These are phyloP conservation scores for Atrina japonica DNA, from an alignment of 2,888 invertebrate genomes.

Conservation along the genomic window DNA sequence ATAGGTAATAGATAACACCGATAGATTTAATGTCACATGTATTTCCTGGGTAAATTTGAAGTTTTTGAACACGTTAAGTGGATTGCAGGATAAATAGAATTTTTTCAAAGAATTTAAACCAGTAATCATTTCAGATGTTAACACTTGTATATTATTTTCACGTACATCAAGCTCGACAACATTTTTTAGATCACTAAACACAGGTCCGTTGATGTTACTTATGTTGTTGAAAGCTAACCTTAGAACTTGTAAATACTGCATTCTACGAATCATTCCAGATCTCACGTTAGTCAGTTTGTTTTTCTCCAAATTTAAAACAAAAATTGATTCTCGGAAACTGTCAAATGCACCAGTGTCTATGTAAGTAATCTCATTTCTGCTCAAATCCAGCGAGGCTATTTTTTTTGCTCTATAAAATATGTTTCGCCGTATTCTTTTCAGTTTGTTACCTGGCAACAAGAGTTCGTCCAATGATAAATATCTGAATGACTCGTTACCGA, in stretches of 20 bases:
- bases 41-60: slow-evolving; percentile 41
- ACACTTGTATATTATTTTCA: slow-evolving; percentile 47
- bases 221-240: slow-evolving; percentile 55
- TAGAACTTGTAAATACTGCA: slow-evolving; percentile 56
- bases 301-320: slow-evolving; percentile 52
- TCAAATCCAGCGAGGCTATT: slow-evolving; percentile 58
- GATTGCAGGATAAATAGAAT: slow-evolving; percentile 55
- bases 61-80: slow-evolving; percentile 37
- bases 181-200: slow-evolving; percentile 52
- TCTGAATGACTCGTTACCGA: slow-evolving; percentile 57
- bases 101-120: slow-evolving; percentile 42
- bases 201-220: slow-evolving; percentile 49
- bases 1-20: slow-evolving; percentile 42
- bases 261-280: slow-evolving; percentile 64
- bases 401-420: slow-evolving; percentile 56
- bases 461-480: slow-evolving; percentile 59
- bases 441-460: slow-evolving; percentile 55
- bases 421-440: slow-evolving; percentile 52
- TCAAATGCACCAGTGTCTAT: slow-evolving; percentile 64
- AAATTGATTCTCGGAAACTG: slow-evolving; percentile 62
- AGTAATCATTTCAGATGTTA: slow-evolving; percentile 41
- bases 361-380: slow-evolving; percentile 54
- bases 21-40: slow-evolving; percentile 50
- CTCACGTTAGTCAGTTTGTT: slow-evolving; percentile 55
- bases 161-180: slow-evolving; percentile 56